A percentile compares a stretch with the other conserved stretches of the same genome.
These are phyloP conservation scores for Ceraclea dissimilis DNA, from an alignment of 2,888 invertebrate genomes.

Conservation along the genomic window DNA sequence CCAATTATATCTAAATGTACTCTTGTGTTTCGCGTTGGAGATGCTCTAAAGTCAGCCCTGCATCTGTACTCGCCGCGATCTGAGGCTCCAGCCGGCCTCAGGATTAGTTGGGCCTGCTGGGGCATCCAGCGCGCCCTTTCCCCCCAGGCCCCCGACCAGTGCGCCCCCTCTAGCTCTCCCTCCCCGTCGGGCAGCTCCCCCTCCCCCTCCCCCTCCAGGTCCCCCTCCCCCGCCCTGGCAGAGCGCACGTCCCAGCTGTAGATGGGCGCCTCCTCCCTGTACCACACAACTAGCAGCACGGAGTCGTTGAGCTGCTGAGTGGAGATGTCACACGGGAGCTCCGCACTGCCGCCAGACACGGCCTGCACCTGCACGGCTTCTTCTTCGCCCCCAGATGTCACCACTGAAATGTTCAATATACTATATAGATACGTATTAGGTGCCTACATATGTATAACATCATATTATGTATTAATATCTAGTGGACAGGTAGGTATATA, in stretches of 20 bases:
- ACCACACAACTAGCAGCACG: conserved; percentile 82
- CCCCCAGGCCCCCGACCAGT: conserved; percentile 21
- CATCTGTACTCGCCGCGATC: conserved; percentile 76
- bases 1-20: conserved; percentile 68
- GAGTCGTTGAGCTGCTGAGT: conserved; percentile 71
- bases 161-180: conserved; percentile 33
- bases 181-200: conserved; percentile 25
- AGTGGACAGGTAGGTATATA: no score
- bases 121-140: conserved; percentile 21
- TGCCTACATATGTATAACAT: neutral
- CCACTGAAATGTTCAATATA: conserved; percentile 15
- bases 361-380: conserved; percentile 57
- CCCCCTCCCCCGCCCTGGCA: conserved; percentile 32
- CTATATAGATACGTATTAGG: no score
- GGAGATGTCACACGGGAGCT: conserved; percentile 80
- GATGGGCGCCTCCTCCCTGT: conserved; percentile 82
- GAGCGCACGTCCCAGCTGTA: conserved; percentile 60
- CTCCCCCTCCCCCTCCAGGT: conserved; percentile 13
- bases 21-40: conserved; percentile 70
- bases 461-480: no score
- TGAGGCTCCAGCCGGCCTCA: conserved; percentile 58
- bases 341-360: conserved; percentile 70
- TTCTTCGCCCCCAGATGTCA: conserved; percentile 40
- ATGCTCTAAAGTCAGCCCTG: conserved; percentile 71
- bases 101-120: conserved; percentile 52